A percentile compares a stretch with the other conserved stretches of the same genome.
These are phyloP conservation scores for Danio albolineatus DNA, from an alignment of 2,797 vertebrate species.

Conservation along the genomic window DNA sequence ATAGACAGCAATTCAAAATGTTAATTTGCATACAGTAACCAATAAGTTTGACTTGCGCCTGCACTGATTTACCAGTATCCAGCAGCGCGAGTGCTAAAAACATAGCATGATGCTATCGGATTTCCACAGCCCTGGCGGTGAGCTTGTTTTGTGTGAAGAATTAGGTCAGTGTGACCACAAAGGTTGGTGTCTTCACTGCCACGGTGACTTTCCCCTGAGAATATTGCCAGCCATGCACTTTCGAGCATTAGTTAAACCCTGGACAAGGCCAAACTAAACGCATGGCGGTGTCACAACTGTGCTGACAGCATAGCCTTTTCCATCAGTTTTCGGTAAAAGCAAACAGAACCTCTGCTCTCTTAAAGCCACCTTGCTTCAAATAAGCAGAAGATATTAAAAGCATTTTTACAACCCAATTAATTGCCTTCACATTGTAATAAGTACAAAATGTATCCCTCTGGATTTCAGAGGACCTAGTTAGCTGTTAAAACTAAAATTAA, in stretches of 20 bases:
- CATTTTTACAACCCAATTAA: constrained; percentile 51
- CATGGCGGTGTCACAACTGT: constrained; percentile 36
- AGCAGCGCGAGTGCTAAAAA: background rate
- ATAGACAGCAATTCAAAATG: background rate
- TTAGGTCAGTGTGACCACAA: constrained; percentile 52
- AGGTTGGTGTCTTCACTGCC: constrained; percentile 32
- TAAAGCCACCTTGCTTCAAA: constrained; percentile 35
- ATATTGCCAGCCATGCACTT: constrained; percentile 54
- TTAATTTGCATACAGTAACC: constrained; percentile 5
- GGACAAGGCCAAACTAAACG: constrained; percentile 48
- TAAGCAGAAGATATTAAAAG: constrained; percentile 50
- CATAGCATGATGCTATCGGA: constrained; percentile 30
- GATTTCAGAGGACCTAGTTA: constrained; percentile 52
- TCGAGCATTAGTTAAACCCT: constrained; percentile 53
- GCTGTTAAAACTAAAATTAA: constrained; percentile 52
- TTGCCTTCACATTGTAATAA: constrained; percentile 49
- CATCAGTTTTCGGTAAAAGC: constrained; percentile 6
- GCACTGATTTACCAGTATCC: background rate
- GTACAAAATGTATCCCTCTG: constrained; percentile 45
- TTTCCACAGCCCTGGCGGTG: constrained; percentile 1
- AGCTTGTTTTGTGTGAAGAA: constrained; percentile 26
- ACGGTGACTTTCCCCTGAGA: constrained; percentile 51
- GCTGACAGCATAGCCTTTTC: constrained; percentile 54
- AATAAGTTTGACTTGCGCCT: background rate
- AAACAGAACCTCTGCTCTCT: constrained; percentile 5